These are phyloP conservation scores for Myotis davidii DNA, from an alignment of 2,113 vertebrate genomes.

Conservation along the genomic window DNA sequence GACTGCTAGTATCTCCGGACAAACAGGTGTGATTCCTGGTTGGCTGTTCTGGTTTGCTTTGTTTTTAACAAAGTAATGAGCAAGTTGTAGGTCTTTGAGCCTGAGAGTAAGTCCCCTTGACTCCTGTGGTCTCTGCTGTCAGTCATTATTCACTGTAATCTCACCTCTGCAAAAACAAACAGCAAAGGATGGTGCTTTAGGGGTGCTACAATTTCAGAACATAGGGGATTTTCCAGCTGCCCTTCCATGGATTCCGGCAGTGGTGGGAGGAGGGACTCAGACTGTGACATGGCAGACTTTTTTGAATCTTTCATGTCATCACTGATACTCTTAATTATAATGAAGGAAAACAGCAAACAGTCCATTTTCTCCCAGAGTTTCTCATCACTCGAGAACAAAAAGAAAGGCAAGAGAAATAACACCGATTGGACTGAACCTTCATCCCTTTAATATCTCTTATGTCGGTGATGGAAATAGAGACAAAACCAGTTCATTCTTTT, in stretches of 20 bases:
- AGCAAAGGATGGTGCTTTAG: not conserved
- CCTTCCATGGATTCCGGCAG: not conserved
- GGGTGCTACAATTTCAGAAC: slow-evolving; percentile 15
- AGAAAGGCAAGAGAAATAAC: slow-evolving; percentile 6
- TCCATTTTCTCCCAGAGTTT: not conserved
- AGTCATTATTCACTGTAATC: not conserved
- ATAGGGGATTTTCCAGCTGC: not conserved
- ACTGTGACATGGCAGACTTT: too few relatives aligned
- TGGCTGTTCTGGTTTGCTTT: not conserved
- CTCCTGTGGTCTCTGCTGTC: not conserved
- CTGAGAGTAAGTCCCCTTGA: not conserved
- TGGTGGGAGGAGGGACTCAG: not conserved
- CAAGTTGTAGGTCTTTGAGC: not conserved
- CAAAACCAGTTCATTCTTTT: not conserved
- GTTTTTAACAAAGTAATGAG: slow-evolving; percentile 36
- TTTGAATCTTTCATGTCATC: not conserved
- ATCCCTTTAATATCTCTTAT: not conserved
- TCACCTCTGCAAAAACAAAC: slow-evolving; percentile 13
- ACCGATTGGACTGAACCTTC: not conserved
- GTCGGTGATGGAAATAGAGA: not conserved
- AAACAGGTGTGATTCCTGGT: not conserved
- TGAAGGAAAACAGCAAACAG: not conserved
- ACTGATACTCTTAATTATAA: slow-evolving; percentile 36
- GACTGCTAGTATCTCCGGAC: not conserved
- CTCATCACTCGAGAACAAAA: slow-evolving; percentile 3